A percentile compares a stretch with the other conserved stretches of the same genome.
Evolutionary conservation across 30 jellyfish, hydroid and myxozoan genomes (phyloP).

Genomic region (Euphysa ruthae): DNA sequence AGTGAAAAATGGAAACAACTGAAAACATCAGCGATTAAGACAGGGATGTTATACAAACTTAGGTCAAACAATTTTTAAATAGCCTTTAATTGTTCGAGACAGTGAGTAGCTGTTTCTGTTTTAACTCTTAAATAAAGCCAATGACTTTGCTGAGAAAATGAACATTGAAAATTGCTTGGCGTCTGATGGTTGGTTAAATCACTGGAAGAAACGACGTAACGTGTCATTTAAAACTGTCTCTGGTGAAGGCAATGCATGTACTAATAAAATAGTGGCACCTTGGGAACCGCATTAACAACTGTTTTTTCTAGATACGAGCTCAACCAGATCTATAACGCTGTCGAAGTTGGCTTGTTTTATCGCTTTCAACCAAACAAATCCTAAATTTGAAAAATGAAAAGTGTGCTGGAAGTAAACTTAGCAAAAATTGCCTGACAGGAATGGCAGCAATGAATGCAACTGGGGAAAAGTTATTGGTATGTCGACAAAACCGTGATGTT

Average conservation of each 20-base stretch:
- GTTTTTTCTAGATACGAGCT: neutral
- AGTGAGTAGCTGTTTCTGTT: neutral
- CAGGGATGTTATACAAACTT: conserved; percentile 24
- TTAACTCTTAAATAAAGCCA: neutral
- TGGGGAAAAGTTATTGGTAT: conserved; percentile 35
- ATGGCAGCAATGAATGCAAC: conserved; percentile 38
- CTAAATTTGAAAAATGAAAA: neutral
- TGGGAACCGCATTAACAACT: neutral
- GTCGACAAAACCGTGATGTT: conserved; percentile 28
- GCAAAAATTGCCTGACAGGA: conserved; percentile 31
- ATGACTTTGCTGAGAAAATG: neutral
- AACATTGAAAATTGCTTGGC: neutral
- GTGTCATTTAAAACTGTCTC: conserved; percentile 29
- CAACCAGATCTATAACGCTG: neutral
- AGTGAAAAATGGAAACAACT: too few relatives aligned
- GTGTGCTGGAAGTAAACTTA: conserved; percentile 30
- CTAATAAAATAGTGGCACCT: conserved; percentile 21
- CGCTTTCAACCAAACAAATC: conserved; percentile 1
- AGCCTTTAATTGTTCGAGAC: neutral
- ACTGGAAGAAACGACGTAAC: conserved; percentile 22
- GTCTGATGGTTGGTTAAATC: conserved; percentile 27
- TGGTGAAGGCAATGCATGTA: conserved; percentile 26
- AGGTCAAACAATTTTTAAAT: conserved; percentile 3
- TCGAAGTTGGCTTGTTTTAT: conserved; percentile 16
- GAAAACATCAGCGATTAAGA: too few relatives aligned